A percentile compares a stretch with the other conserved stretches of the same genome.
phyloP scores from a whole-genome alignment of 2,888 invertebrate genomes.

The Harpalus rubripes region DNA sequence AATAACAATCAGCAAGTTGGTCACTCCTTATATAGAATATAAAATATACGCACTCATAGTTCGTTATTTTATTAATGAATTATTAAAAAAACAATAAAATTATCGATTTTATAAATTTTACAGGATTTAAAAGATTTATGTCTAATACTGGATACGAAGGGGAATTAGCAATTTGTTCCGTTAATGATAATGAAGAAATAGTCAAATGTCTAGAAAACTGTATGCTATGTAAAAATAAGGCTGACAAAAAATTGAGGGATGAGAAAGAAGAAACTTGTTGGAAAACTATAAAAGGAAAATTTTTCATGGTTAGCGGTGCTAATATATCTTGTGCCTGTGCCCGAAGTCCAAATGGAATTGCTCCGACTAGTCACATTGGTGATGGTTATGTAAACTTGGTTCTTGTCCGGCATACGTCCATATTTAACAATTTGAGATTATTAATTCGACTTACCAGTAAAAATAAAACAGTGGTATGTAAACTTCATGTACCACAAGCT shows the following conservation, averaged over 20 bases:
- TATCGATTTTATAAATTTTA: background rate
- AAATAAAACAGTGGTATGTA: constrained; percentile 81
- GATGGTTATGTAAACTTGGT: constrained; percentile 90
- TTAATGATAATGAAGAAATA: constrained; percentile 76
- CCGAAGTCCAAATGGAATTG: constrained; percentile 87
- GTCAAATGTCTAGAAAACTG: constrained; percentile 79
- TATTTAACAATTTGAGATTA: constrained; percentile 85
- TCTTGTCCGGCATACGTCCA: constrained; percentile 85
- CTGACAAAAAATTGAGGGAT: constrained; percentile 68
- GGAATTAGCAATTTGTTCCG: constrained; percentile 80
- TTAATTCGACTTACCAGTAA: constrained; percentile 82
- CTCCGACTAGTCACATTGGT: constrained; percentile 88
- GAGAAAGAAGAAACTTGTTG: constrained; percentile 74
- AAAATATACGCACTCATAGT: too few species aligned
- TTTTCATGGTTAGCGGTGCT: constrained; percentile 88
- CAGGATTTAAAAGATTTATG: constrained; percentile 83
- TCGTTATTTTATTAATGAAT: background rate
- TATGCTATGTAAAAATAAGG: constrained; percentile 74
- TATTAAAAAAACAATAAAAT: background rate
- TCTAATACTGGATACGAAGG: constrained; percentile 83
- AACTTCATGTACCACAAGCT: background rate
- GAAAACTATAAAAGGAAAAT: constrained; percentile 84
- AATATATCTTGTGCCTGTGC: constrained; percentile 88
- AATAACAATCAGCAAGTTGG: too few species aligned
- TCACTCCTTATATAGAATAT: too few species aligned